Base-by-base conservation (phyloP, 1,140 invertebrate genomes). In the Arion vulgaris region DNA sequence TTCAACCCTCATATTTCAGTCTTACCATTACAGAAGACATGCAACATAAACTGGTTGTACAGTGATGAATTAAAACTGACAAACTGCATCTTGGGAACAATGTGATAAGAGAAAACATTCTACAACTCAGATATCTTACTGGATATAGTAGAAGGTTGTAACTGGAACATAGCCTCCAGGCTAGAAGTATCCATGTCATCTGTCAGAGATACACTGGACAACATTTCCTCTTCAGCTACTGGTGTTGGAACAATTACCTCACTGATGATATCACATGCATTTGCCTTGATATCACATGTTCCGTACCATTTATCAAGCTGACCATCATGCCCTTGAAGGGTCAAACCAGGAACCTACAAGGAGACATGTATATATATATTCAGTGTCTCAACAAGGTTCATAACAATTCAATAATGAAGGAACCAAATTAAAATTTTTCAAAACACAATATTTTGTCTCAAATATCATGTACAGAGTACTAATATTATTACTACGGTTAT, bases 261-360 rank as follows among this genome's bases (percentile, higher is more conserved):
- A 51, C 93, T 93, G 76, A 98, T 94, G 11, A 95, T 92, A 28
- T 95, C 95, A 76, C 95, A 93, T 23, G 97, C 93, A 94, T 98
- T 98, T 87, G 95, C 95, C 57, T 95, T 95, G 41, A 98, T 93
- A 90, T 95, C 95, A 88, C 77, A 81, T 17, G 96, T 95, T 26
- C 94, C 95, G 93, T 95, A 98, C 94, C 96, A 97, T 80, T 95
- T 94, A 41, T 92, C 89, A 66, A 96, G 93, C 86, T 96, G 94
- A 87, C 95, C 93, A 88, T 96, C 95, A 62, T 92, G 92, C 7
- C 90, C 85, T 84, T 85, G 76, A 81, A 83, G 53, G 26, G 80
- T 39, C 68, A 75, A 62, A 69, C 77, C 82, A 62, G 80, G 78
- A 32, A 83, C 80, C 88, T 89, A 76, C 28, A 74, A 45, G 28